Percentiles rank a stretch among this genome's conserved stretches.
Evolutionary conservation across 2,797 vertebrate genomes (phyloP).

Genomic region (Tokudaia muenninki): DNA sequence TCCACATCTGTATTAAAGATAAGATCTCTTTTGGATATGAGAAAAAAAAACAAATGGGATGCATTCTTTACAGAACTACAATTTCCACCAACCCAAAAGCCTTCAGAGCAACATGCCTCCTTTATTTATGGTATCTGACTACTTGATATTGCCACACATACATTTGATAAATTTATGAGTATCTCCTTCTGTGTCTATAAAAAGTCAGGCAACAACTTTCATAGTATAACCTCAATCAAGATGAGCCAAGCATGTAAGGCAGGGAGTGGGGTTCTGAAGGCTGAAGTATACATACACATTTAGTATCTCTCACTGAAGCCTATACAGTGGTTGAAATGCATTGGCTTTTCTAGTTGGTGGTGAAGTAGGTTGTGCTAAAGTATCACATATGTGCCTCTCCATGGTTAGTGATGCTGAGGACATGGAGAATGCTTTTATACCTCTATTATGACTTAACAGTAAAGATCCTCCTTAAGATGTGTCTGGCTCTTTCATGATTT

Average conservation of each 20-base stretch:
- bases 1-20: neutral
- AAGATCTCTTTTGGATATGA: neutral
- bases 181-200: neutral
- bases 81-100: neutral
- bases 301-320: neutral
- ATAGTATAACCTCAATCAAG: neutral
- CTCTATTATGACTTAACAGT: neutral
- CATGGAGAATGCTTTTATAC: neutral
- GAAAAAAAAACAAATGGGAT: neutral
- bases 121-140: neutral
- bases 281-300: neutral
- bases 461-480: neutral
- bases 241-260: neutral
- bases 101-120: neutral
- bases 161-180: neutral
- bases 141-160: neutral
- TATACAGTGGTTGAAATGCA: neutral
- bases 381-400: neutral
- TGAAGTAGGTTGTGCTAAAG: neutral
- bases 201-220: neutral
- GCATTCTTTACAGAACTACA: neutral
- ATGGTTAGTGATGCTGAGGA: neutral
- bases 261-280: neutral
- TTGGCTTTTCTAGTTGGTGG: neutral
- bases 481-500: neutral